These are phyloP conservation scores for Clitarchus hookeri DNA, from an alignment of 2,888 invertebrate genomes.

Conservation along the genomic window DNA sequence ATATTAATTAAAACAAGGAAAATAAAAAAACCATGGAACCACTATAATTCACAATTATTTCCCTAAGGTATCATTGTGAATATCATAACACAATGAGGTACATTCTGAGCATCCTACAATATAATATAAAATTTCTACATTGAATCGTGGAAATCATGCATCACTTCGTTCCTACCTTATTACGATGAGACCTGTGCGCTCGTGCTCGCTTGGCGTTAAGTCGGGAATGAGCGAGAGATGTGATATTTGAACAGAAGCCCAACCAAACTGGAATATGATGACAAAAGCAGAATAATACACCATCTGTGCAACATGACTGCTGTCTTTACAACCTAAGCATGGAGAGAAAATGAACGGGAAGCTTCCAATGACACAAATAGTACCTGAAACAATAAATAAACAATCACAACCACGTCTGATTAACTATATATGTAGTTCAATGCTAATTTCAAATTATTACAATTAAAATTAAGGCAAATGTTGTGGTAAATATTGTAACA, in stretches of 20 bases:
- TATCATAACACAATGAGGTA: no score
- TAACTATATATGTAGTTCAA: not conserved
- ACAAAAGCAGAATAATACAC: constrained; percentile 78
- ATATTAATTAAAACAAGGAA: no score
- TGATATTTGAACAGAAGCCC: constrained; percentile 91
- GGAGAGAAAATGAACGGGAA: constrained; percentile 89
- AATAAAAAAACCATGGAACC: no score
- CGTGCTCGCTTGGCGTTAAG: constrained; percentile 72
- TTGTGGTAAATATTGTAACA: no score
- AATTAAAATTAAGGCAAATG: no score
- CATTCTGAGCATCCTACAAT: no score
- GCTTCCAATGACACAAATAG: constrained; percentile 71
- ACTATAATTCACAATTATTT: no score
- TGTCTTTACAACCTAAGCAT: constrained; percentile 68
- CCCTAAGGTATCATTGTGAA: no score
- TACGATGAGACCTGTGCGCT: constrained; percentile 76
- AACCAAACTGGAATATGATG: constrained; percentile 88
- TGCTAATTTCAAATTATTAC: no score
- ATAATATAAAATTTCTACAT: not conserved
- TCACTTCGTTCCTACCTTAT: constrained; percentile 62
- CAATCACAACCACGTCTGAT: not conserved
- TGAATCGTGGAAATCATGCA: not conserved
- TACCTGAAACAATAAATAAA: constrained; percentile 58
- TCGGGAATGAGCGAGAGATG: constrained; percentile 88
- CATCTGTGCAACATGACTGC: constrained; percentile 71